A percentile compares a stretch with the other conserved stretches of the same genome.
phyloP scores from a whole-genome alignment of 2,797 vertebrate species.

The Coluber constrictor region DNA sequence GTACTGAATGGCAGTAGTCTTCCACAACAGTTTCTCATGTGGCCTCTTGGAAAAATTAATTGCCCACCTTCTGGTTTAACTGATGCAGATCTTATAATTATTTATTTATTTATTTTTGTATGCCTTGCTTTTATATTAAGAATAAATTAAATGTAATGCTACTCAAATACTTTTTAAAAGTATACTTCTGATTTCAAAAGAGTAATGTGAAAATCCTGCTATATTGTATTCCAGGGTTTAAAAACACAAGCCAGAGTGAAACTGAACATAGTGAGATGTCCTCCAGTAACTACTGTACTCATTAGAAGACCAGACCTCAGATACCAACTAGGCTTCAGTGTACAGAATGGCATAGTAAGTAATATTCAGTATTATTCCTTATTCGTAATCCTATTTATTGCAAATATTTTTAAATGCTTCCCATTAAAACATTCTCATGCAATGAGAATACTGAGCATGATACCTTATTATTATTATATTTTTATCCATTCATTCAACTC shows the following conservation, averaged over 20 bases:
- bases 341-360: slow-evolving; percentile 97
- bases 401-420: background rate
- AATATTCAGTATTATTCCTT: background rate
- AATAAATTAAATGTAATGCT: background rate
- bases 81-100: background rate
- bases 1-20: background rate
- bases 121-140: background rate
- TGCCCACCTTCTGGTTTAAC: background rate
- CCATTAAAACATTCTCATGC: background rate
- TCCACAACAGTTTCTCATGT: background rate
- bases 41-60: background rate
- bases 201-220: background rate
- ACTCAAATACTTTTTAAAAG: background rate
- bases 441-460: background rate
- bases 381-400: background rate
- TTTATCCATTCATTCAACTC: background rate
- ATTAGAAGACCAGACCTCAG: slow-evolving; percentile 92
- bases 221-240: slow-evolving; percentile 77
- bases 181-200: rapidly evolving
- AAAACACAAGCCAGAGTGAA: slow-evolving; percentile 91
- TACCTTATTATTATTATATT: background rate
- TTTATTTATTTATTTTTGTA: background rate
- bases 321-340: slow-evolving; percentile 96
- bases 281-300: slow-evolving; percentile 93
- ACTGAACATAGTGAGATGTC: slow-evolving; percentile 93